Conservation (phyloP, 2,113 vertebrate species). For the Collichthys lucidus region DNA sequence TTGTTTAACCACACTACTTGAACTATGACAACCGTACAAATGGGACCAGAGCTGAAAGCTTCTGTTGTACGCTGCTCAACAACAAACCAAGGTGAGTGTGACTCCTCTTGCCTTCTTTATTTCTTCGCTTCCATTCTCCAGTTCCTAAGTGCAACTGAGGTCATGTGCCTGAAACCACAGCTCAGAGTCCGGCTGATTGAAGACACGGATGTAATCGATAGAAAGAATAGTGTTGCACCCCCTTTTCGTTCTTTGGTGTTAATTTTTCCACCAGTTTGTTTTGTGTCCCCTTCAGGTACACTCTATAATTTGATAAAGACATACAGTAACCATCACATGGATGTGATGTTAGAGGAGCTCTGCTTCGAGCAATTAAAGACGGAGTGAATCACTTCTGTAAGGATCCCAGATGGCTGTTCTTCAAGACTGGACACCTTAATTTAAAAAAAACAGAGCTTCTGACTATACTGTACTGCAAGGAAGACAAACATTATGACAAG, state of each 20-base stretch:
- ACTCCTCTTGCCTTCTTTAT: constrained; percentile 8
- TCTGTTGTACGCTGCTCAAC: background rate
- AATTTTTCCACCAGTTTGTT: background rate
- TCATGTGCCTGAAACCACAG: constrained; percentile 15
- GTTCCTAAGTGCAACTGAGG: constrained; percentile 15
- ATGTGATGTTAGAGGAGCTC: constrained; percentile 10
- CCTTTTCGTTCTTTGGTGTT: background rate
- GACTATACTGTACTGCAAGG: background rate
- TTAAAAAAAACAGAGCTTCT: background rate
- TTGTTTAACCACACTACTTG: background rate
- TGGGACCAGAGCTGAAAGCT: background rate
- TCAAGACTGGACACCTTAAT: constrained; percentile 25
- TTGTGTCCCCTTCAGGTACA: background rate
- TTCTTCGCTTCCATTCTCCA: background rate
- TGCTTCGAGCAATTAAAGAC: constrained; percentile 16
- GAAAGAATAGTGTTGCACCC: constrained; percentile 13
- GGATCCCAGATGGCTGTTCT: constrained; percentile 44
- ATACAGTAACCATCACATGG: constrained; percentile 4
- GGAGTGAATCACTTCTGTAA: constrained; percentile 24
- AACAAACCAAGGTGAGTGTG: background rate
- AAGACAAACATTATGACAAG: background rate
- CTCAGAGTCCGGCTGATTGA: background rate
- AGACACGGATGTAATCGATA: constrained; percentile 22
- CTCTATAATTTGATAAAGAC: constrained; percentile 23
- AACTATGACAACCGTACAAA: constrained; percentile 12